These are phyloP conservation scores for Prunella himalayana DNA, from an alignment of 2,113 vertebrate genomes.

Conservation along the genomic window DNA sequence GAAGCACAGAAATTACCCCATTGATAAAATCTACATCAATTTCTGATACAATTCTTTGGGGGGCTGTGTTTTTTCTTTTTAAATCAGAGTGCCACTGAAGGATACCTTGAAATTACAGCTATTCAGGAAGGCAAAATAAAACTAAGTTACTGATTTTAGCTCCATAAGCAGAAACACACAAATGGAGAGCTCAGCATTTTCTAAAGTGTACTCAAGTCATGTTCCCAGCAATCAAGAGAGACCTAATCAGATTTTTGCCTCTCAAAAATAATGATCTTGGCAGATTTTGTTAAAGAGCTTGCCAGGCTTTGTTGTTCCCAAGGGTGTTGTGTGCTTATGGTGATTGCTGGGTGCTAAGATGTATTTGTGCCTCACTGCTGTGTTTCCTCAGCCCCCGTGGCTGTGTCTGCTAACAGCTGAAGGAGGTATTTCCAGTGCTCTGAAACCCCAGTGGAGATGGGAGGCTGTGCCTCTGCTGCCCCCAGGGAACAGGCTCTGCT, in stretches of 20 bases:
- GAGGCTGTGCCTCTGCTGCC: not conserved
- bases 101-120: not conserved
- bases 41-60: not conserved
- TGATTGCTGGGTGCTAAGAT: not conserved
- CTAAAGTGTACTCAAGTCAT: constrained; percentile 1
- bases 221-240: constrained; percentile 21
- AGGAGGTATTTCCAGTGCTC: not conserved
- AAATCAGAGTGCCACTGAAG: not conserved
- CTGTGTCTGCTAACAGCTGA: not conserved
- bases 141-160: constrained; percentile 16
- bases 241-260: constrained; percentile 42
- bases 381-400: not conserved
- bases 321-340: not conserved
- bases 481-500: not conserved
- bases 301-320: not conserved
- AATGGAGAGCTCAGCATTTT: constrained; percentile 43
- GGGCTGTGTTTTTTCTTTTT: not conserved
- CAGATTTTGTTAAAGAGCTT: constrained; percentile 9
- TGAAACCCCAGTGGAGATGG: not conserved
- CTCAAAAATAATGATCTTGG: constrained; percentile 40
- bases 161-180: constrained; percentile 3
- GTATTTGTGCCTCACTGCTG: not conserved
- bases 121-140: not conserved
- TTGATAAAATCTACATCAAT: not conserved
- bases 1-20: not conserved